phyloP scores from a whole-genome alignment of 1,140 invertebrate genomes.

The Dendrolimus kikuchii region DNA sequence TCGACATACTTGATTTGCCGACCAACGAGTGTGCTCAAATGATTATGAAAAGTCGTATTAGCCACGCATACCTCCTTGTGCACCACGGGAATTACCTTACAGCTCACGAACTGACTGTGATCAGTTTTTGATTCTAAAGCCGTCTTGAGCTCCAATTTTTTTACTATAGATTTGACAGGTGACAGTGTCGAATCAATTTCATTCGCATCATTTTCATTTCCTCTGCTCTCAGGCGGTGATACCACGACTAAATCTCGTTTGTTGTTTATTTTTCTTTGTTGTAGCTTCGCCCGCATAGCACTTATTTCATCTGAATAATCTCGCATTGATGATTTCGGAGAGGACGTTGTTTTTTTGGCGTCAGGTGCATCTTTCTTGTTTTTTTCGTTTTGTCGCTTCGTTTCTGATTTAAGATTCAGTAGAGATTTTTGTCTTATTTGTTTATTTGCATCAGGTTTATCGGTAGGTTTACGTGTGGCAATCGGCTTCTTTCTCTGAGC shows the following conservation, averaged over 20 bases:
- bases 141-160: conserved; percentile 65
- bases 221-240: conserved; percentile 34
- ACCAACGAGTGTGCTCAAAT: conserved; percentile 63
- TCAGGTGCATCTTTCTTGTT: conserved; percentile 50
- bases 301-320: conserved; percentile 69
- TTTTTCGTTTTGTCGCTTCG: conserved; percentile 52
- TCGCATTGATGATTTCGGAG: conserved; percentile 45
- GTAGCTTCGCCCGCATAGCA: conserved; percentile 61
- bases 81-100: conserved; percentile 63
- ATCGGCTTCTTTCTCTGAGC: conserved; percentile 64
- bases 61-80: conserved; percentile 61
- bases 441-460: conserved; percentile 48
- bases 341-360: conserved; percentile 41
- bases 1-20: conserved; percentile 60
- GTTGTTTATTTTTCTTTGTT: conserved; percentile 62
- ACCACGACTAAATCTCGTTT: conserved; percentile 45
- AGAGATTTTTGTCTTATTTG: conserved; percentile 58
- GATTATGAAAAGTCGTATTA: conserved; percentile 64
- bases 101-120: conserved; percentile 46
- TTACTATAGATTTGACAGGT: conserved; percentile 66
- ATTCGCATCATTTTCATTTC: conserved; percentile 44
- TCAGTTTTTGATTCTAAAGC: conserved; percentile 56
- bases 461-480: conserved; percentile 40
- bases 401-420: conserved; percentile 50
- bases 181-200: conserved; percentile 51